These are phyloP conservation scores for Priocnemis perturbator DNA, from an alignment of 2,888 invertebrate genomes.

Conservation along the genomic window DNA sequence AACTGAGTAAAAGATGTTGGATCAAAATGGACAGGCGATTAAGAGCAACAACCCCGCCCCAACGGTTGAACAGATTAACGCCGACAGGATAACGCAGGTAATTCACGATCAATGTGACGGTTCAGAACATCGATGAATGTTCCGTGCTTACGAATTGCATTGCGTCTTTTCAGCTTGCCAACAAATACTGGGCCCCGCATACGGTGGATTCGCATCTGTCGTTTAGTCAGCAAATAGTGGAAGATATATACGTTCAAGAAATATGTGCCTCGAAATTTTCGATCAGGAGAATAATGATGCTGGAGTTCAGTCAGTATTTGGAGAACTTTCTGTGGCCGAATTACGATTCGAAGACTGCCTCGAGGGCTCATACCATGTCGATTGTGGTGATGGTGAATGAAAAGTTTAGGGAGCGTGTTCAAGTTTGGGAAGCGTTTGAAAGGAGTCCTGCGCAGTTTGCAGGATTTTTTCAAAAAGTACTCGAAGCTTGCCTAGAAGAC, in stretches of 20 bases:
- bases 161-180: constrained; percentile 82
- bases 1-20: constrained; percentile 55
- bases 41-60: constrained; percentile 79
- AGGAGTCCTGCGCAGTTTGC: constrained; percentile 86
- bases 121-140: too few species aligned
- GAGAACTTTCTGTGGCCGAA: constrained; percentile 99
- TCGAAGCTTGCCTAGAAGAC: constrained; percentile 84
- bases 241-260: constrained; percentile 92
- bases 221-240: constrained; percentile 87
- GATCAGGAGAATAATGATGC: constrained; percentile 93
- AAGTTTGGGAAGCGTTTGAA: constrained; percentile 95
- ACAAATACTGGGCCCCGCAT: constrained; percentile 95
- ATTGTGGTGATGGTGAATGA: constrained; percentile 99
- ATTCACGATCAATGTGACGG: background rate
- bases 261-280: constrained; percentile 90
- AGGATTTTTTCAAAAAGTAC: constrained; percentile 88
- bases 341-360: constrained; percentile 85
- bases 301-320: constrained; percentile 97
- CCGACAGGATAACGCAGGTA: constrained; percentile 93
- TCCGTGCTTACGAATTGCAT: background rate
- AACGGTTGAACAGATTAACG: constrained; percentile 93
- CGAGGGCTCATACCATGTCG: constrained; percentile 94
- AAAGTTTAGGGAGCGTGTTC: constrained; percentile 97
- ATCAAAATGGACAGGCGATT: constrained; percentile 54
- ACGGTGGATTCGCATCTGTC: constrained; percentile 83